These are phyloP conservation scores for Papilio demoleus DNA, from an alignment of 2,888 invertebrate genomes.

Conservation along the genomic window DNA sequence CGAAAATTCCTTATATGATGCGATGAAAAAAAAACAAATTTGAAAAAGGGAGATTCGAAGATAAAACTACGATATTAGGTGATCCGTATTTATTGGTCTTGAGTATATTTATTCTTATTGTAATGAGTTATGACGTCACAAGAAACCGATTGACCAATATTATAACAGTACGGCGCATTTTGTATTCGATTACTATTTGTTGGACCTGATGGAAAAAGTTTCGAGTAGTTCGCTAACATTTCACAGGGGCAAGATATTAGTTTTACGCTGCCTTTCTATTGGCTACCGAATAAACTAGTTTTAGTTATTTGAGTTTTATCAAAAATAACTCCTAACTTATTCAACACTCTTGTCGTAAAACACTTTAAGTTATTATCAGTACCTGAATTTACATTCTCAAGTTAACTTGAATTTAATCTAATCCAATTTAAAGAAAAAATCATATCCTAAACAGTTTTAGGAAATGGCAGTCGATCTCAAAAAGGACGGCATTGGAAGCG, in stretches of 20 bases:
- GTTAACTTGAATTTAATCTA: too few species aligned
- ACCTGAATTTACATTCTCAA: not conserved
- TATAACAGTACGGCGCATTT: slow-evolving; percentile 21
- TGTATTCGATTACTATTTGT: slow-evolving; percentile 37
- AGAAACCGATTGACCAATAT: not conserved
- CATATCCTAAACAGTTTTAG: too few species aligned
- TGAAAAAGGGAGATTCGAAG: too few species aligned
- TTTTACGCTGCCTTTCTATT: slow-evolving; percentile 44
- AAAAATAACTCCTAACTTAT: slow-evolving; percentile 62
- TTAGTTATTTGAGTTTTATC: slow-evolving; percentile 53
- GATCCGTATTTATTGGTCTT: too few species aligned
- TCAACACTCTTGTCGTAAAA: slow-evolving; percentile 32
- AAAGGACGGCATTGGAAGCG: not conserved
- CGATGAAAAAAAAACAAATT: too few species aligned
- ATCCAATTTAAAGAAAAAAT: too few species aligned
- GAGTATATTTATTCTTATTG: too few species aligned
- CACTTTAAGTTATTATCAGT: not conserved
- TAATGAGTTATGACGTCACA: not conserved
- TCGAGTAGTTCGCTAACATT: slow-evolving; percentile 42
- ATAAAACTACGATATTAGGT: too few species aligned
- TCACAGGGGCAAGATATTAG: slow-evolving; percentile 47
- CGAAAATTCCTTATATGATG: too few species aligned
- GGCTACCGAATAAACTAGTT: slow-evolving; percentile 54
- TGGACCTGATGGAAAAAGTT: slow-evolving; percentile 47
- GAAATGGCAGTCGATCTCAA: too few species aligned